Evolutionary conservation across 2,113 vertebrate species (phyloP).

Genomic region (Xenotilapia longispinis): DNA sequence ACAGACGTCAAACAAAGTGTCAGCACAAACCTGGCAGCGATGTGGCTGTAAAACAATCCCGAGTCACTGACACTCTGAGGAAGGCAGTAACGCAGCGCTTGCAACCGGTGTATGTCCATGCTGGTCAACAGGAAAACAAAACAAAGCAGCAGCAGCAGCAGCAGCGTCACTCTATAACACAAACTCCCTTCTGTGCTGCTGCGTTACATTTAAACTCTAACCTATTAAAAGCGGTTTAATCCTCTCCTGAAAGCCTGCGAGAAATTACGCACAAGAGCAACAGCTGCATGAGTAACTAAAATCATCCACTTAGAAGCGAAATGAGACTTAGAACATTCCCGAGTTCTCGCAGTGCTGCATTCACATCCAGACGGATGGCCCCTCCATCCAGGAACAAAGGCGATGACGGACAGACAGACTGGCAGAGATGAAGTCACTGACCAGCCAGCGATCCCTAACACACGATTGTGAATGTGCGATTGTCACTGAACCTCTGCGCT

Average conservation of each 20-base stretch:
- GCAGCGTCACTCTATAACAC: not conserved
- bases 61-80: constrained; percentile 71
- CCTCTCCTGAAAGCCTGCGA: not conserved
- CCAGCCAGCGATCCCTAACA: constrained; percentile 46
- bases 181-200: not conserved
- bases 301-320: not conserved
- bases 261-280: not conserved
- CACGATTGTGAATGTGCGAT: constrained; percentile 32
- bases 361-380: not conserved
- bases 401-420: constrained; percentile 41
- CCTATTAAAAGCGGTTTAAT: constrained; percentile 1
- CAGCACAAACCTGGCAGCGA: constrained; percentile 61
- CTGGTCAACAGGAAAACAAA: not conserved
- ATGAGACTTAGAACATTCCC: not conserved
- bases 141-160: not conserved
- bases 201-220: not conserved
- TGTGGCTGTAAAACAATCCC: constrained; percentile 60
- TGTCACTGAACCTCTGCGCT: constrained; percentile 37
- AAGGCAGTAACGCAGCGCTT: constrained; percentile 61
- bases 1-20: not conserved
- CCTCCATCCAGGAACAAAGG: constrained; percentile 50
- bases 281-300: not conserved
- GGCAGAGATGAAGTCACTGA: constrained; percentile 62
- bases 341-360: not conserved
- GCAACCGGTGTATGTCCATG: constrained; percentile 62